These are phyloP conservation scores for Callaeas wilsoni DNA, from an alignment of 2,113 vertebrate species.

Conservation along the genomic window DNA sequence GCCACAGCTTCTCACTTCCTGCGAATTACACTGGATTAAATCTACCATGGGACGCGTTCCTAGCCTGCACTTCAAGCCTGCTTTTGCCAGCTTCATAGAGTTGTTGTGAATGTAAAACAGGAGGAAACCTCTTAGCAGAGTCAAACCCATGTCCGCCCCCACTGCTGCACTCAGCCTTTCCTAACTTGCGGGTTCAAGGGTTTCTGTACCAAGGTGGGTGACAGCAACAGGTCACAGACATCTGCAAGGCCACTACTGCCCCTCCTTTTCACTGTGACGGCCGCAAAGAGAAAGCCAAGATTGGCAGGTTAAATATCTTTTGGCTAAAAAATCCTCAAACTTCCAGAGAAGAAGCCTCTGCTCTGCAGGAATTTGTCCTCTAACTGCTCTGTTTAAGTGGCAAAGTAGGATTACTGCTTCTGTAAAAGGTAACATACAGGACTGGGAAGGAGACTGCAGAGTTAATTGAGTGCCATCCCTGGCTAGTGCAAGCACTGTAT, in stretches of 20 bases:
- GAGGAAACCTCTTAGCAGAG: not conserved
- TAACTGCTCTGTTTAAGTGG: not conserved
- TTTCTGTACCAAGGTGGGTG: not conserved
- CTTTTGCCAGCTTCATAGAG: not conserved
- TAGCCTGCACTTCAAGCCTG: not conserved
- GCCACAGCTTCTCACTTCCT: not conserved
- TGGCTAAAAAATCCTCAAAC: fast-evolving
- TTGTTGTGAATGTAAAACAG: not conserved
- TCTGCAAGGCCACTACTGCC: not conserved
- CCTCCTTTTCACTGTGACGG: not conserved
- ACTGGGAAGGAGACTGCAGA: not conserved
- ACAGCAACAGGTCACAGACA: not conserved
- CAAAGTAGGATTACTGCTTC: not conserved
- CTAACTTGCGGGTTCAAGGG: not conserved
- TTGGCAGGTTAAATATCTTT: not conserved
- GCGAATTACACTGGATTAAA: not conserved
- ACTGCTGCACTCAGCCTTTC: not conserved
- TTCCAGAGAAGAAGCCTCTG: not conserved
- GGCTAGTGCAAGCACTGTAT: not conserved
- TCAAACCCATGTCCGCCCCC: fast-evolving
- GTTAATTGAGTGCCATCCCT: not conserved
- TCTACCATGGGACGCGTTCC: not conserved
- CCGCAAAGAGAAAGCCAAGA: not conserved
- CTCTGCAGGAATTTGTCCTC: not conserved
- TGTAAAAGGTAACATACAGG: not conserved